A percentile compares a stretch with the other conserved stretches of the same genome.
These are phyloP conservation scores for Lonchura striata DNA, from an alignment of 2,113 vertebrate genomes.

Conservation along the genomic window DNA sequence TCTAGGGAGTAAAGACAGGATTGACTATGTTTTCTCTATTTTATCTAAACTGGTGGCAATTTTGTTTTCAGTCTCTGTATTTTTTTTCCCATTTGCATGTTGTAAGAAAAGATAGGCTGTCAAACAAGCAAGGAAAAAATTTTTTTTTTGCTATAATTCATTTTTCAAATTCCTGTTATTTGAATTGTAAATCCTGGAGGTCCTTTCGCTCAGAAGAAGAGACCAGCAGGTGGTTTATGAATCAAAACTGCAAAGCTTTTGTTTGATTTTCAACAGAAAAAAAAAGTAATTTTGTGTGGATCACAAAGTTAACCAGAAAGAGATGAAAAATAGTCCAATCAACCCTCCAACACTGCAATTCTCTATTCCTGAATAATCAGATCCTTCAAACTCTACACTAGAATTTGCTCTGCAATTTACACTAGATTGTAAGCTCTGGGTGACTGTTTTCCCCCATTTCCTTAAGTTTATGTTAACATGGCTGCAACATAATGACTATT, in stretches of 20 bases:
- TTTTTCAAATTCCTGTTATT: not conserved
- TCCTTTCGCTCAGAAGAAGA: not conserved
- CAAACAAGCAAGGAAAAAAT: not conserved
- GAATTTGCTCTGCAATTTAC: not conserved
- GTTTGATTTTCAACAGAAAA: not conserved
- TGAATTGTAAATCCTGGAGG: not conserved
- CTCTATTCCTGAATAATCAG: not conserved
- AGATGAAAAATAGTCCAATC: not conserved
- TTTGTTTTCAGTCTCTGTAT: not conserved
- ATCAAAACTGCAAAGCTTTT: not conserved
- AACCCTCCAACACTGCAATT: not conserved
- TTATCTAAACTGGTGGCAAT: not conserved
- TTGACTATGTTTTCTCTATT: not conserved
- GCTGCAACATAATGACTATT: not conserved
- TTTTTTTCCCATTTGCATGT: not conserved
- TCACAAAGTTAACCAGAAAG: not conserved
- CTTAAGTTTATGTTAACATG: not conserved
- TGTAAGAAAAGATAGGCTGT: not conserved
- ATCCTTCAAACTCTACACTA: not conserved
- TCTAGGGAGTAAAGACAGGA: not conserved
- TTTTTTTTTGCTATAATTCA: not conserved
- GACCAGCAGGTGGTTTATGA: not conserved
- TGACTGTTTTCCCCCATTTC: not conserved
- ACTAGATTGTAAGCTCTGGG: not conserved
- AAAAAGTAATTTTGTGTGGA: not conserved